Base-by-base conservation (phyloP, 2,113 vertebrate genomes). In the Thymallus thymallus region DNA sequence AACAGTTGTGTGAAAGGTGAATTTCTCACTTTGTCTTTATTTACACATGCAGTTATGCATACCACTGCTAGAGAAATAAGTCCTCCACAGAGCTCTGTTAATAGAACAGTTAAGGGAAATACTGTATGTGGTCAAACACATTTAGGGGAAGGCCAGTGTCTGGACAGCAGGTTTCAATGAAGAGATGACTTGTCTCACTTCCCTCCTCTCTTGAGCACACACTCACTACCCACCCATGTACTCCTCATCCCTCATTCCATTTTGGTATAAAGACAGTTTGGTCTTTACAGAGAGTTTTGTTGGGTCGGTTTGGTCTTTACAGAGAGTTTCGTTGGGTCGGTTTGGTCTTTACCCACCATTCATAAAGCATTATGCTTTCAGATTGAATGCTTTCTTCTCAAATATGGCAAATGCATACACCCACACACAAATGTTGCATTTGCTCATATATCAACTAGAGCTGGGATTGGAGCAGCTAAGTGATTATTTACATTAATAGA, bases 401-500 rank as follows among this genome's bases (percentile, higher is more conserved):
- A n/a, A n/a, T 77, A 81, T 74, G 56, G 12, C 48, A 51, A 60
- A 60, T 60, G 56, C 56, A 79, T 18, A 51, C 70, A 45, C 76
- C 61, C 79, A 65, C 63, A 23, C 74, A 20, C 71, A 77, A 80
- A 78, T 79, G 83, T 83, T 75, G 62, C 76, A 29, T 48, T 45
- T 29, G 74, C 65, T 85, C 76, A 10, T 86, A 73, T 68, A 83
- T 88, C 66, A 86, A 73, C 75, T 72, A 30, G 46, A 74, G 76
- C 64, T 68, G 55, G 69, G 51, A 82, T 41, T 41, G 35, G 35
- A 41, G 35, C 35, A 2, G 18, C 1, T 9, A 61, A 12, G 82
- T 77, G 83, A 85, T 80, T 76, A 82, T 78, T 76, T 80, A 75
- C 73, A 79, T 82, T 86, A 86, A 90, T 82, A 84, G 82, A 81